These are phyloP conservation scores for Campoplex nolae DNA, from an alignment of 2,888 invertebrate species.

Conservation along the genomic window DNA sequence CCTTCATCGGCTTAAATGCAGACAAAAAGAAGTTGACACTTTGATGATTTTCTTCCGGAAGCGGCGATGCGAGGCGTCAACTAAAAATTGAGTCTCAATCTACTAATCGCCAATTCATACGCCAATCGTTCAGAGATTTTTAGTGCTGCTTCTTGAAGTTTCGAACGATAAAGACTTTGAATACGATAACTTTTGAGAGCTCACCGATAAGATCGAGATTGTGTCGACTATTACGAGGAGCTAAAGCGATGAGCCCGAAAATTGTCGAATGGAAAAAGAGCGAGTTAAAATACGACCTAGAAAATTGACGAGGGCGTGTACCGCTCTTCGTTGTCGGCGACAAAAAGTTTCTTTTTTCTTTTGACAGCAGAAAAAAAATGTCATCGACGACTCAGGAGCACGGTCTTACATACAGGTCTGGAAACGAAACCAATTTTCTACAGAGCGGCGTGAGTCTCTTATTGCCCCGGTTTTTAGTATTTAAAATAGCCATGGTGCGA, in stretches of 20 bases:
- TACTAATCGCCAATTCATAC: neutral
- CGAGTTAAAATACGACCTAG: neutral
- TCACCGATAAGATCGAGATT: conserved; percentile 17
- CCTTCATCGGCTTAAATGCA: neutral
- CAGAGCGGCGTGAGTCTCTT: too few species aligned
- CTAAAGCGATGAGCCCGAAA: conserved; percentile 56
- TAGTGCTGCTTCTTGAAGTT: conserved; percentile 1
- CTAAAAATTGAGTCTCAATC: neutral
- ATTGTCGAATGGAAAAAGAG: conserved; percentile 20
- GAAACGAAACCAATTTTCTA: too few species aligned
- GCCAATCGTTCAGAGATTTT: neutral
- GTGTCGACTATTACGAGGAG: conserved; percentile 31
- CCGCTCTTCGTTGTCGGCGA: neutral
- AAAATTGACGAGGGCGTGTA: neutral
- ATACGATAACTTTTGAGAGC: conserved; percentile 44
- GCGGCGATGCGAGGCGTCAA: neutral
- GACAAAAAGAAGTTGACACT: neutral
- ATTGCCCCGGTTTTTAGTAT: too few species aligned
- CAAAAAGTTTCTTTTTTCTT: neutral
- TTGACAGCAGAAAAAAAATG: neutral
- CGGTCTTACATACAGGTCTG: too few species aligned
- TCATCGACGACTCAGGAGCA: conserved; percentile 6
- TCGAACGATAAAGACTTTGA: neutral
- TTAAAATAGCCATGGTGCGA: too few species aligned
- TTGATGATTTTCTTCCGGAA: neutral